These are phyloP conservation scores for Drosophila merina DNA, from an alignment of 2,888 invertebrate species.

Conservation along the genomic window DNA sequence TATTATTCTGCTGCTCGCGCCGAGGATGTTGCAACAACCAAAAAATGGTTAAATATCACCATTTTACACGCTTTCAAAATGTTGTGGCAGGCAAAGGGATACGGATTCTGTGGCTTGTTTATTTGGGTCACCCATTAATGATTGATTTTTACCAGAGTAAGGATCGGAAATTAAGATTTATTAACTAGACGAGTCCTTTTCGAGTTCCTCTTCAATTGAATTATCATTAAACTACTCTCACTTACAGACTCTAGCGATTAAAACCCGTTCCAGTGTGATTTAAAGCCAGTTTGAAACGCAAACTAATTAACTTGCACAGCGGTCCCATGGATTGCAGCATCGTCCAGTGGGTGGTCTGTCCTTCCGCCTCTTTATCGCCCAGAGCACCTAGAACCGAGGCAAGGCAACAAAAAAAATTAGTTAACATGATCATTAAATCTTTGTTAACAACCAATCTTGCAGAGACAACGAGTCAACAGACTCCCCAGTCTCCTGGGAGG, in stretches of 20 bases:
- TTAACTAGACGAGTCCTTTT: too few relatives aligned
- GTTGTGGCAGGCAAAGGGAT: slow-evolving; percentile 13
- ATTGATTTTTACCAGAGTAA: slow-evolving; percentile 7
- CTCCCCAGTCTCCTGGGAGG: slow-evolving; percentile 16
- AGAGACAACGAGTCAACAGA: slow-evolving; percentile 23
- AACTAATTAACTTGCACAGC: slow-evolving; percentile 71
- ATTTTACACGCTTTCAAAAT: slow-evolving; percentile 59
- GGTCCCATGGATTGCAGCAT: slow-evolving; percentile 19
- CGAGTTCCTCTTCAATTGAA: neutral
- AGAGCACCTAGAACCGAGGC: slow-evolving; percentile 19
- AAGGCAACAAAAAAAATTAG: slow-evolving; percentile 57
- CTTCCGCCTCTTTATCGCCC: slow-evolving; percentile 5
- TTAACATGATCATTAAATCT: slow-evolving; percentile 80
- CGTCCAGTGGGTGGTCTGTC: slow-evolving; percentile 68
- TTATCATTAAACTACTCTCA: slow-evolving; percentile 18
- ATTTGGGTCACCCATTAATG: slow-evolving; percentile 33
- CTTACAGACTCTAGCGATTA: neutral
- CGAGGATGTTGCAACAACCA: slow-evolving; percentile 33
- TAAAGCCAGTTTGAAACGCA: slow-evolving; percentile 29
- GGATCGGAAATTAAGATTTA: too few relatives aligned
- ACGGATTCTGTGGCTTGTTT: slow-evolving; percentile 24
- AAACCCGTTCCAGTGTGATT: slow-evolving; percentile 45
- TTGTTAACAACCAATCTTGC: slow-evolving; percentile 65
- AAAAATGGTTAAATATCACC: slow-evolving; percentile 40
- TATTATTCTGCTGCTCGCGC: slow-evolving; percentile 6